Percentiles rank a stretch among this genome's conserved stretches.
phyloP scores from a whole-genome alignment of 2,888 invertebrate species.

The Conus canariensis region DNA sequence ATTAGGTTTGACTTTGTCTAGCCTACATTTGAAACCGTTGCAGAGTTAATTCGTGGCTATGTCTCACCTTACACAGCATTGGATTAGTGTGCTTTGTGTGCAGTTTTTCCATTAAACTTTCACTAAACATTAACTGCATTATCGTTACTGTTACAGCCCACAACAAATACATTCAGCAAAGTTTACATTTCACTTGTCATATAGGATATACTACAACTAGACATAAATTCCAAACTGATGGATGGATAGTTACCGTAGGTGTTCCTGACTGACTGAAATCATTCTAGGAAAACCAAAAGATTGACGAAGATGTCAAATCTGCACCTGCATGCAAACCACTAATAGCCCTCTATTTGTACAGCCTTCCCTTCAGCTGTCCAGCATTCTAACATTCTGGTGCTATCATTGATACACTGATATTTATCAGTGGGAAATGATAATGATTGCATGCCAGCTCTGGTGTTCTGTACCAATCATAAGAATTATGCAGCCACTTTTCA shows the following conservation, averaged over 20 bases:
- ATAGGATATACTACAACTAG: not conserved
- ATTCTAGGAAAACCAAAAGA: constrained; percentile 17
- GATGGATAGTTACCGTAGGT: constrained; percentile 19
- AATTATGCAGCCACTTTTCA: too few relatives aligned
- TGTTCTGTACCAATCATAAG: too few relatives aligned
- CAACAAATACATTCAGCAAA: not conserved
- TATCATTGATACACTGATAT: too few relatives aligned
- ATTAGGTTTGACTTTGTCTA: not conserved
- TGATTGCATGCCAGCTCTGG: too few relatives aligned
- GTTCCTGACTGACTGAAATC: constrained; percentile 34
- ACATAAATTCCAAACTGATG: not conserved
- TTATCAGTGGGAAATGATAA: too few relatives aligned
- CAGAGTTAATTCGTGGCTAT: not conserved
- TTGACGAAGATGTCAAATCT: not conserved
- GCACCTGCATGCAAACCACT: not conserved
- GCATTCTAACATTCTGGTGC: too few relatives aligned
- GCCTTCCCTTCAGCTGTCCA: not conserved
- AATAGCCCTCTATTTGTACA: not conserved
- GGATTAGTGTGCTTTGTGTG: not conserved
- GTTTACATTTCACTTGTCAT: not conserved
- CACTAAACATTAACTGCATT: not conserved
- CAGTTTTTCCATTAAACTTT: not conserved
- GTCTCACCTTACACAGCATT: constrained; percentile 3
- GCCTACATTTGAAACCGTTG: not conserved
- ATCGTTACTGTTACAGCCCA: not conserved